A percentile compares a stretch with the other conserved stretches of the same genome.
These are phyloP conservation scores for Glyptemys insculpta DNA, from an alignment of 2,797 vertebrate species.

Conservation along the genomic window DNA sequence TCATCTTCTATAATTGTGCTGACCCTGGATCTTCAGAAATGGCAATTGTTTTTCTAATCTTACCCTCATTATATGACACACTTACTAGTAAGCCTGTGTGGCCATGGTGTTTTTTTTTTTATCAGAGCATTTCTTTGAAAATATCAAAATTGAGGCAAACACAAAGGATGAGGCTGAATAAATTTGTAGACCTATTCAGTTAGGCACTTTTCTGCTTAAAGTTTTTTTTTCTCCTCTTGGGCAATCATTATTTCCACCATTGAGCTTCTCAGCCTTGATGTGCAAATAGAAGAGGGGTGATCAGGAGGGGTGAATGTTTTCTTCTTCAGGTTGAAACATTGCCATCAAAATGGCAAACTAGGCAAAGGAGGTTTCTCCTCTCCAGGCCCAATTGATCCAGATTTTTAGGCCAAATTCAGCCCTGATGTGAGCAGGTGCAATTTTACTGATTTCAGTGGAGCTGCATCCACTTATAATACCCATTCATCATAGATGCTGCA, in stretches of 20 bases:
- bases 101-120: background rate
- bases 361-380: background rate
- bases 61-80: background rate
- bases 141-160: background rate
- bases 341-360: background rate
- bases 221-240: background rate
- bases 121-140: background rate
- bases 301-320: background rate
- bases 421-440: background rate
- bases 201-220: background rate
- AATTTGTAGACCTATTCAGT: fast-evolving
- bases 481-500: background rate
- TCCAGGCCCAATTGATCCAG: background rate
- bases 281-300: background rate
- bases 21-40: background rate
- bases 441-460: background rate
- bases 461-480: background rate
- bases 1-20: background rate
- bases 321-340: background rate
- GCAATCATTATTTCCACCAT: background rate
- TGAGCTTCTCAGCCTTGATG: background rate
- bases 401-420: constrained; percentile 17
- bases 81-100: background rate
- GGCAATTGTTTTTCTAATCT: background rate
- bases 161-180: background rate